Base-by-base conservation (phyloP, 2,888 invertebrate species). In the Dione juno region DNA sequence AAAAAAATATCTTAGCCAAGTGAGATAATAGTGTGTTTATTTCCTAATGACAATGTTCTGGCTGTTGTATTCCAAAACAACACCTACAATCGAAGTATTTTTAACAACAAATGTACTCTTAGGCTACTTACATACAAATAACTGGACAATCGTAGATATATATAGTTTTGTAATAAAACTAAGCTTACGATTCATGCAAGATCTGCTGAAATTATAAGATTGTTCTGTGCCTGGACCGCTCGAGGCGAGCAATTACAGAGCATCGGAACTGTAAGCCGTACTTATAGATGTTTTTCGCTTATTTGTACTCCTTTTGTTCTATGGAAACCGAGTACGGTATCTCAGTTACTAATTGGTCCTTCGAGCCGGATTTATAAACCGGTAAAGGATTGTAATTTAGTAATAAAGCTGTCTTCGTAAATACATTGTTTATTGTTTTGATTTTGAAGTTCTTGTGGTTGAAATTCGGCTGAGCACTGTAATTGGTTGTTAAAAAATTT, bases 291-390 rank as follows among this genome's bases (percentile, higher is more conserved):
- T 89, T 88, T 88, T 90, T 89, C 88, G 81, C 80, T 87, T 87
- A 87, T 88, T 86, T 87, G 80, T 76, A 77, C 79, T 79, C 84
- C 82, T 80, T 83, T 87, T 83, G 77, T 79, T 82, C 83, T 73
- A 77, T 78, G 84, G 83, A 88, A 89, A 80, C 82, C 81, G 86
- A 86, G 82, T 82, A 81, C 84, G 85, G 77, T 81, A 80, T 81
- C 84, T 89, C 86, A 75, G 82, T 89, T 89, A 89, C 90, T 90
- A 90, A 90, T 90, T 90, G 90, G 87, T 88, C 84, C 82, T 75
- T 77, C 78, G 80, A 79, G 77, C 82, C 81, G 75, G 75, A 79
- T 82, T 81, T 81, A 77, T 77, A 82, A 84, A 81, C 79, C 75
- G 77, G 71, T 74, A 80, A 81, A 76, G 80, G 81, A 81, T 83